Base-by-base conservation (phyloP, 2,113 vertebrate species). In the Procavia capensis region DNA sequence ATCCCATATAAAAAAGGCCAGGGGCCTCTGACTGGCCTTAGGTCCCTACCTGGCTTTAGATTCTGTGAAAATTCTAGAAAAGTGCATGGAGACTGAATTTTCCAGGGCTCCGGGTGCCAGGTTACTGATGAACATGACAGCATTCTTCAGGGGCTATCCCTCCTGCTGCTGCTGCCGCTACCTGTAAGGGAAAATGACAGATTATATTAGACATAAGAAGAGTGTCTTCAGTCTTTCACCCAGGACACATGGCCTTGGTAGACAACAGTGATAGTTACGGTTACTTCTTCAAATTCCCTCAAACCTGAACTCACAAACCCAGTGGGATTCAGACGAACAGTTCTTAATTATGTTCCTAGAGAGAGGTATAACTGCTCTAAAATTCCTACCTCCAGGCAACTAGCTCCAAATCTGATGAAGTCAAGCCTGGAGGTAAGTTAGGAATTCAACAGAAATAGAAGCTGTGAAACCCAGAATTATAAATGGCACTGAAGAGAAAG, bases 1-100 rank as follows among this genome's bases (percentile, higher is more conserved):
- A 76, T 16, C 54, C 39, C 74, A 90, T 72, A 87, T 43, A 85
- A 85, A 90, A 88, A 88, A 95, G 50, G 47, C 24, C 31, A 85
- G 47, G 63, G 45, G 41, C 76, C 57, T 95, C 85, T 93, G 63
- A 79, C 22, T 88, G 75, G 84, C n/a, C 43, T 87, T 66, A 85
- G 68, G 61, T 87, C 61, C 96, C 91, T 97, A 98, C 97, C 97
- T 98, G 95, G 86, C 76, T 96, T 72, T 78, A 86, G 70, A 74
- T 81, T 96, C 61, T 95, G 79, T 94, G 75, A 61, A 93, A 95
- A 34, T 24, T 85, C 34, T 50, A 85, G 84, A 70, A 85, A n/a
- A 47, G 25, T 68, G 11, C 43, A 19, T 27, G 25, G 76, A 94
- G 85, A 85, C 4, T 82, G 81, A 86, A 78, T 93, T 82, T 95